Evolutionary conservation across 1,140 invertebrate genomes (phyloP).

Genomic region (Meloidogyne exigua): DNA sequence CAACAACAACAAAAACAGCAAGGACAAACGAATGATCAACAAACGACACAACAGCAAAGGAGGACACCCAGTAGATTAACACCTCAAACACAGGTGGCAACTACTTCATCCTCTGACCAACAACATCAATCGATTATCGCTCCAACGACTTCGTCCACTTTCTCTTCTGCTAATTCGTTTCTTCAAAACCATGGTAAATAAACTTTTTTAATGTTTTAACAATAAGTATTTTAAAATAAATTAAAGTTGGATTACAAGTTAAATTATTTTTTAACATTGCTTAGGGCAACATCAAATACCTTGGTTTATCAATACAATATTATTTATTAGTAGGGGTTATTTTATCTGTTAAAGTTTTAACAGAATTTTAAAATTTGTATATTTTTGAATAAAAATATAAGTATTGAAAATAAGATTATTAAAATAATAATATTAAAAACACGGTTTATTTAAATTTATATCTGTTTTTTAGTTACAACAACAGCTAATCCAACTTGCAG

Average conservation of each 20-base stretch:
- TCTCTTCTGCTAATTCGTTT: neutral
- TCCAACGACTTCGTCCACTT: neutral
- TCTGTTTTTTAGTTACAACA: neutral
- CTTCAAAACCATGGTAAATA: neutral
- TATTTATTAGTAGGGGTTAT: too few species aligned
- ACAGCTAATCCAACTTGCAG: neutral
- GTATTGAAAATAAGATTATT: too few species aligned
- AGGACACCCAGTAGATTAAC: constrained; percentile 18
- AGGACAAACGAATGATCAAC: neutral
- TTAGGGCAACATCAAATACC: too few species aligned
- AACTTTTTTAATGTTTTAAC: neutral
- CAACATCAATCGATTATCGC: neutral
- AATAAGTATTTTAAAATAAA: neutral
- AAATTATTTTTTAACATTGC: neutral
- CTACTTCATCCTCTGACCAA: constrained; percentile 2
- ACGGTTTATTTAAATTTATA: too few species aligned
- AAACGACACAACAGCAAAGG: constrained; percentile 12
- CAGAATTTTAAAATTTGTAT: too few species aligned
- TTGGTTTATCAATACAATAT: too few species aligned
- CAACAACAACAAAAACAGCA: constrained; percentile 3
- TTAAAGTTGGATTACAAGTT: neutral
- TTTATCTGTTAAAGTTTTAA: too few species aligned
- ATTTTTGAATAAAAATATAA: too few species aligned
- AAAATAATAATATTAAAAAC: too few species aligned
- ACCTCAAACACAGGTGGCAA: neutral